Evolutionary conservation across 2,113 vertebrate species (phyloP), one percentile per base, ranked within the genome.

Genomic region (Takifugu flavidus): DNA sequence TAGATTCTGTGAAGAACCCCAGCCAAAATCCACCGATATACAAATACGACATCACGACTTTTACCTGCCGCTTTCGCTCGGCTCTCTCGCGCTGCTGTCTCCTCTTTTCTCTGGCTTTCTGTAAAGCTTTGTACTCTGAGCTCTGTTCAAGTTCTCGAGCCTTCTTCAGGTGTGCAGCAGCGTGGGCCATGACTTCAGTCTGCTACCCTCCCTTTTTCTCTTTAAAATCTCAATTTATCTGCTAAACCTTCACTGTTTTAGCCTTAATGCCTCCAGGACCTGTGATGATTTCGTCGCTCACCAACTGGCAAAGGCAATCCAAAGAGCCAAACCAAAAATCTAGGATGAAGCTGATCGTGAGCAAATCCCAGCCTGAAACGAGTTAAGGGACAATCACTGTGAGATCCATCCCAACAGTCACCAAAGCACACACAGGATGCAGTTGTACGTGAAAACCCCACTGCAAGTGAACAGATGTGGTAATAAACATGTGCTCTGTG

Each of bases 121-220:
- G 82, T 1, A 91, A 65, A 60, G 94, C 93, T 5, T 58, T 76
- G 53, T 89, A 86, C 52, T 91, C 89, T 6, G 78, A 61, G 15
- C 80, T 77, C 27, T 92, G 85, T 67, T 98, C 96, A 13, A 95
- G 88, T 75, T 98, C 95, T 13, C 95, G 92, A 78, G 95, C 93
- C 91, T 98, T 98, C 91, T 98, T 98, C 86, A 98, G 92, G 72
- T 95, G 96, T 76, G 96, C 94, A 0, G 95, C 96, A 7, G 95
- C 96, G 0, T 98, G 96, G 78, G 96, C 96, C 95, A 98, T 98
- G 69, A 56, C 50, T 25, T 59, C 20, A 27, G 20, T 39, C 52
- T 20, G 50, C 29, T 42, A 53, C 47, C 45, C 26, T 8, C 20
- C 8, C 58, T 15, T 13, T 55, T n/a, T 45, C 12, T 13, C 11